Evolutionary conservation across 2,888 invertebrate species (phyloP).

Genomic region (Hyppa rectilinea): DNA sequence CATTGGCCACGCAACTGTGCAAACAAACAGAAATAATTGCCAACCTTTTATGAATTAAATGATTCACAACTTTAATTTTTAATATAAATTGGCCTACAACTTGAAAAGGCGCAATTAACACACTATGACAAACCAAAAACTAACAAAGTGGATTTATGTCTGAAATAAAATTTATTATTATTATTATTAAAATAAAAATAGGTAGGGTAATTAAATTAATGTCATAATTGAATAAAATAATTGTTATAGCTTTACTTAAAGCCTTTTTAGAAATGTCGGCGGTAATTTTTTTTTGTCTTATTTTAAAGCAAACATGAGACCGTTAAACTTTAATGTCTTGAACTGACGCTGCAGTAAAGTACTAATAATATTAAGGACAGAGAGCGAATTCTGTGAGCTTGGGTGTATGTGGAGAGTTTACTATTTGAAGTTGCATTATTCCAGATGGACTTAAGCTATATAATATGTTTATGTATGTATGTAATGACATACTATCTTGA

Average conservation of each 20-base stretch:
- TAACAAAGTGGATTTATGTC: too few relatives aligned
- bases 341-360: neutral
- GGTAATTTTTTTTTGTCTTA: neutral
- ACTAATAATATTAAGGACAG: neutral
- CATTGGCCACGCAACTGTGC: slow-evolving; percentile 43
- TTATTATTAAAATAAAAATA: too few relatives aligned
- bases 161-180: too few relatives aligned
- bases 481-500: too few relatives aligned
- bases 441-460: too few relatives aligned
- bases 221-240: slow-evolving; percentile 35
- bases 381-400: too few relatives aligned
- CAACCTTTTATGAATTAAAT: slow-evolving; percentile 19
- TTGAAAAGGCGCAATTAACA: slow-evolving; percentile 12
- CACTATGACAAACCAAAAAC: neutral
- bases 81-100: neutral
- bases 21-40: slow-evolving; percentile 36
- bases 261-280: slow-evolving; percentile 19
- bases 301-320: neutral
- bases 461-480: too few relatives aligned
- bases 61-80: slow-evolving; percentile 28
- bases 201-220: too few relatives aligned
- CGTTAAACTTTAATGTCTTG: slow-evolving; percentile 3
- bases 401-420: too few relatives aligned
- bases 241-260: slow-evolving; percentile 4
- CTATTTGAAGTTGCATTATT: too few relatives aligned